phyloP scores from a whole-genome alignment of 2,113 vertebrate genomes.

The Heteronetta atricapilla region DNA sequence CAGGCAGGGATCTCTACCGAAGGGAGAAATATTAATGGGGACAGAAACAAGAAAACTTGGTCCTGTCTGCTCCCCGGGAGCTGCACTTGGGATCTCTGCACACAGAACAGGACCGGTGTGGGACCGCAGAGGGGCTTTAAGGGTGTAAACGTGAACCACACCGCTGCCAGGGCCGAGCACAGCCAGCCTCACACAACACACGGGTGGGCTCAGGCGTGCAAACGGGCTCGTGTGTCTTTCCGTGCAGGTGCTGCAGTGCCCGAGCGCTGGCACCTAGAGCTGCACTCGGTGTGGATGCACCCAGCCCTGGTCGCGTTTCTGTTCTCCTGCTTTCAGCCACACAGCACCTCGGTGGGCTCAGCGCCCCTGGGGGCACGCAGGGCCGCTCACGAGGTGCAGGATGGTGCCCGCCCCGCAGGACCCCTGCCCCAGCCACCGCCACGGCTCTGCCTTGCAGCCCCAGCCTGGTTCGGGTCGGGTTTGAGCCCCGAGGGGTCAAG shows the following conservation, averaged over 20 bases:
- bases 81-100: not conserved
- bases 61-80: not conserved
- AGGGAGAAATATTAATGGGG: slow-evolving; percentile 39
- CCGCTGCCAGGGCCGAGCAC: not conserved
- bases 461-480: not conserved
- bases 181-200: not conserved
- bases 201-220: rapidly evolving
- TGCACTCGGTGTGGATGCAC: rapidly evolving
- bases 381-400: not conserved
- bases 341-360: rapidly evolving
- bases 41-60: slow-evolving; percentile 28
- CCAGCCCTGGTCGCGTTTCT: not conserved
- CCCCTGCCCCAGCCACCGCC: too few species aligned
- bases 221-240: not conserved
- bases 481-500: not conserved
- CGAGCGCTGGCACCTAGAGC: not conserved
- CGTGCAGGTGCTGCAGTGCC: not conserved
- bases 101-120: not conserved
- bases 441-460: too few species aligned
- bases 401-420: too few species aligned
- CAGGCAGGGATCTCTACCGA: slow-evolving; percentile 15
- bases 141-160: not conserved
- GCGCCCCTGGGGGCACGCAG: rapidly evolving
- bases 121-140: not conserved
- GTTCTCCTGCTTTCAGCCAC: not conserved